Evolutionary conservation across 92 coral and sea anemone species (phyloP), one percentile per base, ranked within the genome.

Genomic region (Palythoa caribaeorum): DNA sequence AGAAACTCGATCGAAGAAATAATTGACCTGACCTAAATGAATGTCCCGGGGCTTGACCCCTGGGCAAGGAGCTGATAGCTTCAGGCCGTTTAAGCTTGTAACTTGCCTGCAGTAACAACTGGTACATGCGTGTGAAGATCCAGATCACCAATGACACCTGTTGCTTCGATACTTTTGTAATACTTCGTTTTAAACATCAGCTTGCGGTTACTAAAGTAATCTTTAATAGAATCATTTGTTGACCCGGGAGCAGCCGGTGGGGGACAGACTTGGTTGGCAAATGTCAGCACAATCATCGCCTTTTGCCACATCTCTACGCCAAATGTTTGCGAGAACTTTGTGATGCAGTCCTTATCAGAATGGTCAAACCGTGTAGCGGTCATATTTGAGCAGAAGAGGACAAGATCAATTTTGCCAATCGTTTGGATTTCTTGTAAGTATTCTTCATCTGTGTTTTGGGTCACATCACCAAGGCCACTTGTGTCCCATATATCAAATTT

Each of bases 281-380:
- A 73, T 17, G 78, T 73, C 21, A 73, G 17, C 5, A 73, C 78
- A 21, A 73, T 40, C 35, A 73, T 73, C 9, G 78, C 54, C 16
- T 73, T 39, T 73, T 13, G 38, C 78, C 78, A 73, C 78, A 73
- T 73, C 78, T 73, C 50, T 73, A 5, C 44, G 53, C 54, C 78
- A 39, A 73, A 37, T n/a, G 78, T 55, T 73, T 73, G 12, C 0
- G 78, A 40, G 78, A 73, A 73, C 17, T 73, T 73, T 40, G 0
- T 40, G 1, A 73, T n/a, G 53, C 78, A 73, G 1, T 73, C 55
- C 38, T 44, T 9, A 40, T 73, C 78, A 9, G 78, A 9, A 14
- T 73, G 78, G 39, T 73, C 78, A 73, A 73, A 35, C 15, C 78
- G 78, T 21, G 57, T 73, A 6, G 78, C 78, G 14, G 78, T 73